Base-by-base conservation (phyloP, 1,140 invertebrate species). In the Bombus haemorrhoidalis region DNA sequence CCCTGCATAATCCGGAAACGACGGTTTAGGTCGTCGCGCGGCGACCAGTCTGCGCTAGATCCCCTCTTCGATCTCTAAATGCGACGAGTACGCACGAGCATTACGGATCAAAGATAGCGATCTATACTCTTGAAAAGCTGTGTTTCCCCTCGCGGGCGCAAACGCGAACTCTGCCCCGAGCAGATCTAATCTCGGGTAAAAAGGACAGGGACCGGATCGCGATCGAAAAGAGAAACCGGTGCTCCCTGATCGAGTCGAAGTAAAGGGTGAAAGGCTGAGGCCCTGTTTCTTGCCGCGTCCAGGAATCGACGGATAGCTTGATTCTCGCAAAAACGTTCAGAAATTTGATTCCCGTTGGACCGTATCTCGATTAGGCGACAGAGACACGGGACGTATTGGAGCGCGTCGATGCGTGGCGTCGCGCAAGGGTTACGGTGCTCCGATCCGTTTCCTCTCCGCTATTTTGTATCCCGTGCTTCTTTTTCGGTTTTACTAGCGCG, bases 41-140 rank as follows among this genome's bases (percentile, higher is more conserved):
- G 81, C 87, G 59, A 91, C 74, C 83, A 85, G 79, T 84, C 87
- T 83, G 39, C 81, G 18, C 62, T 43, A 32, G 83, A 69, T 82
- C 75, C 85, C 86, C 88, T 73, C 59, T 84, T 82, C 86, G 79
- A 90, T 91, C 87, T 75, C 72, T 84, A 91, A 90, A 91, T 91
- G 88, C 87, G 81, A 88, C 87, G 81, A 88, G 86, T 89, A 90
- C 87, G 89, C 78, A 90, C 86, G 79, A 87, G 87, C 86, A 92
- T 93, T 93, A 93, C 90, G 86, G 85, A 92, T 92, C 85, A 85
- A 28, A 77, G 93, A 94, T 94, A 92, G 59, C 81, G 62, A 93
- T 94, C 93, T 92, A 64, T 92, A 64, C 83, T 47, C 15, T 47
- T 47, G 43, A 47, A 47, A 47, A 47, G 43, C 43, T 8, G 47